Evolutionary conservation across 1,140 invertebrate species (phyloP), one percentile per base, ranked within the genome.

Genomic region (Halictus rubicundus): DNA sequence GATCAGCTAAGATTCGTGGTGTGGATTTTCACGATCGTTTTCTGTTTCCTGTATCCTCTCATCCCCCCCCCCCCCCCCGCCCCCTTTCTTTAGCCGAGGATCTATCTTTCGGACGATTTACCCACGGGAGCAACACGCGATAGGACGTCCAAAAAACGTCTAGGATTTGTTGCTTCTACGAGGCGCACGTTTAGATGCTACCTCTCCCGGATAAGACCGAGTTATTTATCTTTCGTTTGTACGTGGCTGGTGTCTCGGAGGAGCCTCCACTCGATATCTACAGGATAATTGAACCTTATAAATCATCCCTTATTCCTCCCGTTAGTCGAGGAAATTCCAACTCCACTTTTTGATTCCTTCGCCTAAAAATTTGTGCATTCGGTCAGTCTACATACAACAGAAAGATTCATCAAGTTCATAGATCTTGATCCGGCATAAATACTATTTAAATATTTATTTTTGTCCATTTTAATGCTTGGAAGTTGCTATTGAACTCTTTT

Each of bases 91-190:
- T 78, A 68, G 72, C 12, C 37, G 16, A 16, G 63, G 66, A 85
- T 85, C 83, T 69, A 74, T 85, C 69, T 63, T 32, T 49, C 60
- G 27, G 68, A 70, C 60, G 64, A 84, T 69, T 65, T 78, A 78
- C 60, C 73, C 60, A 42, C 8, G 82, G 68, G 78, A 46, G 39
- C 61, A 70, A 32, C 32, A 32, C 32, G 32, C 37, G 37, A 19
- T 37, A 54, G 25, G 39, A 69, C 42, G 65, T 69, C 12, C 23
- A 65, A 1, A 19, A 42, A 59, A 12, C 2, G n/a, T 61, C 74
- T 64, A 73, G 42, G 71, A 70, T 77, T 61, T 63, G 75, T 69
- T 69, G 25, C 39, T 52, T 68, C 75, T 59, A 21, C 49, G 32
- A 52, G 21, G 57, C n/a, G 27, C 66, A 27, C 23, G 42, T 42